Conservation (phyloP, 2,888 invertebrate species). For the Polydrusus cervinus region DNA sequence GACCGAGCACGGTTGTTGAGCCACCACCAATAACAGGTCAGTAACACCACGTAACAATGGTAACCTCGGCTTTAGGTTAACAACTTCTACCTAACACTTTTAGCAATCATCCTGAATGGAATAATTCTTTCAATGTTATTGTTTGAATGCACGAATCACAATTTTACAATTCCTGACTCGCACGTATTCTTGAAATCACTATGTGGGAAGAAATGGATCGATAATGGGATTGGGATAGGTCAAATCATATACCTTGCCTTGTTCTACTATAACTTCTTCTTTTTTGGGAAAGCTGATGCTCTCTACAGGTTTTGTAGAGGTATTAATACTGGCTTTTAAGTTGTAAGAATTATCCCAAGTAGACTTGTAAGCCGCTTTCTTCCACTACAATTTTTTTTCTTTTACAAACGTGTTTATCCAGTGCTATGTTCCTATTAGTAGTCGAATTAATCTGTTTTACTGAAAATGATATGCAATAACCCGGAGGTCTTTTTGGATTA, state of each 20-base stretch:
- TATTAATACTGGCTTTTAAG: too few relatives aligned
- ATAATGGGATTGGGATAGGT: conserved; percentile 34
- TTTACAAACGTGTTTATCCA: too few relatives aligned
- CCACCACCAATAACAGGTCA: conserved; percentile 96
- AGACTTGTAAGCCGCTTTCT: too few relatives aligned
- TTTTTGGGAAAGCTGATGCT: too few relatives aligned
- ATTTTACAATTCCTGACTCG: background rate
- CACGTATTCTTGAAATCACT: background rate
- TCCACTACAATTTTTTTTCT: too few relatives aligned
- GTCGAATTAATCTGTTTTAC: too few relatives aligned
- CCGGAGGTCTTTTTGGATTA: too few relatives aligned
- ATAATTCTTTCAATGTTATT: background rate
- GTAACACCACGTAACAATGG: conserved; percentile 61
- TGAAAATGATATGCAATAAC: too few relatives aligned
- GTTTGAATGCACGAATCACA: too few relatives aligned
- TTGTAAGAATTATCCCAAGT: too few relatives aligned
- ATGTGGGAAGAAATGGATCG: conserved; percentile 19
- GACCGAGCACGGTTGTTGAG: conserved; percentile 87
- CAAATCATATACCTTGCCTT: conserved; percentile 1
- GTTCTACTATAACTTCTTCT: background rate
- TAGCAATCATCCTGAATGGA: background rate
- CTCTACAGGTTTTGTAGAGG: too few relatives aligned
- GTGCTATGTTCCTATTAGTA: too few relatives aligned
- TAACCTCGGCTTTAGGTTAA: background rate
- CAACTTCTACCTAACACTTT: background rate